phyloP scores from a whole-genome alignment of 2,797 vertebrate genomes.

The Anguilla megastoma region DNA sequence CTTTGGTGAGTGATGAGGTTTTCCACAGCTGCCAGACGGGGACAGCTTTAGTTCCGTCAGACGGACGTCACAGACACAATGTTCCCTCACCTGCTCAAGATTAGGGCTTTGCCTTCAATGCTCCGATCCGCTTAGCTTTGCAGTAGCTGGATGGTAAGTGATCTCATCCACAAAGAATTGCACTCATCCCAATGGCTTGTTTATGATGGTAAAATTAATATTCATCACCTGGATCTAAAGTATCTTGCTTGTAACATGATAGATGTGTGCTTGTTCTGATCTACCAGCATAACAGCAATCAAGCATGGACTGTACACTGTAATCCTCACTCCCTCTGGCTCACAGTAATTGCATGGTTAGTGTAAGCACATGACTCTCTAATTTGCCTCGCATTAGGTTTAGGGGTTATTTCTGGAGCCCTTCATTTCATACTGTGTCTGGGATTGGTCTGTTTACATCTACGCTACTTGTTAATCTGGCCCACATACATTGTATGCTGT shows the following conservation, averaged over 20 bases:
- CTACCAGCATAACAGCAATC: background rate
- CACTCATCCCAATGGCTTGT: background rate
- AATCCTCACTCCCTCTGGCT: slow-evolving; percentile 3
- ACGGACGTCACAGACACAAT: background rate
- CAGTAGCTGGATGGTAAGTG: background rate
- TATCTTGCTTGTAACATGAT: background rate
- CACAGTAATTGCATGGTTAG: background rate
- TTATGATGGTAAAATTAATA: background rate
- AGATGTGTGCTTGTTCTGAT: background rate
- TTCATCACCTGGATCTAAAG: background rate
- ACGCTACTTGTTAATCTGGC: background rate
- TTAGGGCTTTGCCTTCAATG: background rate
- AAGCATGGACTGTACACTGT: background rate
- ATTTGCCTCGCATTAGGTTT: background rate
- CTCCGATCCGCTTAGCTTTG: background rate
- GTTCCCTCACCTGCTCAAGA: background rate
- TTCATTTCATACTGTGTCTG: background rate
- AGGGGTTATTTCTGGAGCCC: background rate
- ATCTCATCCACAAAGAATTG: background rate
- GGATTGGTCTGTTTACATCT: background rate
- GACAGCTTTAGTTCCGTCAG: background rate
- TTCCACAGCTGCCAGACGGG: background rate
- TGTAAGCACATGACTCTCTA: background rate
- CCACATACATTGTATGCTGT: background rate
- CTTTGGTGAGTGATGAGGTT: background rate